These are phyloP conservation scores for Metellina segmentata DNA, from an alignment of 2,888 invertebrate species.

Conservation along the genomic window DNA sequence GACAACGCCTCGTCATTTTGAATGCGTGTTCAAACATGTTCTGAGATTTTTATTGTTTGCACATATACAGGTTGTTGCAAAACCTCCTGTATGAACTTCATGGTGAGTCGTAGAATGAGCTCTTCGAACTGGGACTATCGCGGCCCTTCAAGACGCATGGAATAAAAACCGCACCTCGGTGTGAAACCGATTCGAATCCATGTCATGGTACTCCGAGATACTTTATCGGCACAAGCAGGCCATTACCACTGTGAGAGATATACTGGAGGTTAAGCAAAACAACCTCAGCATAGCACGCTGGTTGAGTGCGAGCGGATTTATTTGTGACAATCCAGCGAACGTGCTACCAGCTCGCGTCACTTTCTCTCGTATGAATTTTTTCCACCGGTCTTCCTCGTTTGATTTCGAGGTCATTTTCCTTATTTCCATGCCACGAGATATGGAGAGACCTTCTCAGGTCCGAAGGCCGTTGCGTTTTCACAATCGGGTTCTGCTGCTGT, in stretches of 20 bases:
- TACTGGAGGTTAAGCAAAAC: too few relatives aligned
- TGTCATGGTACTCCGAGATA: not conserved
- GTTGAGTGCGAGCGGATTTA: not conserved
- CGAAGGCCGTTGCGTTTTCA: not conserved
- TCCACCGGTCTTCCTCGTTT: not conserved
- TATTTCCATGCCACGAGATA: too few relatives aligned
- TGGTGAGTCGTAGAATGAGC: too few relatives aligned
- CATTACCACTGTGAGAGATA: not conserved
- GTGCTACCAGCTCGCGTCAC: not conserved
- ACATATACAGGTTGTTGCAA: too few relatives aligned
- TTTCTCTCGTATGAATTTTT: not conserved
- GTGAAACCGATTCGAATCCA: not conserved
- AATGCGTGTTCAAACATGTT: too few relatives aligned
- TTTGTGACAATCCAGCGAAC: not conserved
- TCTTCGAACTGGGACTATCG: too few relatives aligned
- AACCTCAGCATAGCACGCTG: not conserved
- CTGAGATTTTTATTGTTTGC: too few relatives aligned
- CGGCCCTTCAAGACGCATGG: too few relatives aligned
- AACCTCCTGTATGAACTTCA: too few relatives aligned
- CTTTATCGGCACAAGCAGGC: not conserved
- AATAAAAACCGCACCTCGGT: too few relatives aligned
- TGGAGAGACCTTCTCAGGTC: not conserved
- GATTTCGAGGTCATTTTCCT: not conserved
- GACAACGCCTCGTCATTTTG: too few relatives aligned
- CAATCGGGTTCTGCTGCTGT: not conserved